Conservation (phyloP, 2,113 vertebrate genomes). For the Helogale parvula region DNA sequence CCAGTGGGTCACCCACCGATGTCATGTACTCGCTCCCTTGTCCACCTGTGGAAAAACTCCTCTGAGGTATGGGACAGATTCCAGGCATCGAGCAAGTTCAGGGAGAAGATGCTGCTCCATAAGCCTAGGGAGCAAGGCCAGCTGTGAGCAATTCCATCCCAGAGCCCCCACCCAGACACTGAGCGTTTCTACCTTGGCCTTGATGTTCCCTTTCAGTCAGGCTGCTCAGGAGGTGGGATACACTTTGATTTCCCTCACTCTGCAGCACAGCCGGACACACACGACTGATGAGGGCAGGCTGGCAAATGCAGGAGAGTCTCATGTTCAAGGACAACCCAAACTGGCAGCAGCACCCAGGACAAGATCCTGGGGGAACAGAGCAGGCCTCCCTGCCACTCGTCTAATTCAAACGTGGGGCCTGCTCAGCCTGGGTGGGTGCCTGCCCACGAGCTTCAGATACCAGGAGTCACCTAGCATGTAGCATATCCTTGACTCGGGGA, state of each 20-base stretch:
- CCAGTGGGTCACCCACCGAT: conserved; percentile 80
- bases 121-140: conserved; percentile 80
- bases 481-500: conserved; percentile 88
- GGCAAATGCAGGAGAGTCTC: not conserved
- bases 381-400: not conserved
- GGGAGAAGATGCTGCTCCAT: conserved; percentile 89
- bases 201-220: not conserved
- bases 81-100: conserved; percentile 88
- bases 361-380: not conserved
- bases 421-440: too few relatives aligned
- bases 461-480: conserved; percentile 87
- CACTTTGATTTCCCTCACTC: not conserved
- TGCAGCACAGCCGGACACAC: fast-evolving
- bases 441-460: too few relatives aligned
- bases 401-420: not conserved
- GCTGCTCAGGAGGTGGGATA: not conserved
- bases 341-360: not conserved
- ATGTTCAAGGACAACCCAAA: not conserved
- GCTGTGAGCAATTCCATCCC: not conserved
- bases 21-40: conserved; percentile 79
- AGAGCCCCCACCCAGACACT: not conserved
- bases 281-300: not conserved
- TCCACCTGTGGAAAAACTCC: conserved; percentile 89
- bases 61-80: conserved; percentile 85
- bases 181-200: not conserved